phyloP scores from a whole-genome alignment of 1,140 invertebrate species.

The Melanaphis sacchari region DNA sequence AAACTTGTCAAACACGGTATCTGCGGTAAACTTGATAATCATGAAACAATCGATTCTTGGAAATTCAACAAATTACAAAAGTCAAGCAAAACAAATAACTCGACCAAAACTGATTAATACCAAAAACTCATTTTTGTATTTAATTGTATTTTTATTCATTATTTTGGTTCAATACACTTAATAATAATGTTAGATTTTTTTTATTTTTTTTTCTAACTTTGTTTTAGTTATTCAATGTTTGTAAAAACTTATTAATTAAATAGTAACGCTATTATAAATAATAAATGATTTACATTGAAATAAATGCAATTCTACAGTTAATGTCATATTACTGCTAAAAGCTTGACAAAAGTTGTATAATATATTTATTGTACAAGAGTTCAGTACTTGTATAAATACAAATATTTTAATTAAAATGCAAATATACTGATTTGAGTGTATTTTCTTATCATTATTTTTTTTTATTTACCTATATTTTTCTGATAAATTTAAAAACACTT shows the following conservation, averaged over 20 bases:
- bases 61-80: neutral
- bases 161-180: neutral
- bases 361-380: neutral
- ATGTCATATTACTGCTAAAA: rapidly evolving
- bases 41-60: neutral
- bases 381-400: neutral
- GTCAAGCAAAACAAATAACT: neutral
- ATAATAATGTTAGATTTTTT: neutral
- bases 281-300: neutral
- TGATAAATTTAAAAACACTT: neutral
- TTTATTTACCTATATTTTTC: neutral
- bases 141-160: neutral
- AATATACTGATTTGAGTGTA: neutral
- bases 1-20: slow-evolving; percentile 7
- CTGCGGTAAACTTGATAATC: neutral
- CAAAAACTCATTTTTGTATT: neutral
- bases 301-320: neutral
- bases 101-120: neutral
- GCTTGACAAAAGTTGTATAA: neutral
- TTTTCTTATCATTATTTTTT: too few species aligned
- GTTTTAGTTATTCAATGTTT: neutral
- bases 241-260: neutral
- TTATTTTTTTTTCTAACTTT: neutral
- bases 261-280: neutral
- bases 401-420: neutral